Evolutionary conservation across 2,888 invertebrate genomes (phyloP).

Genomic region (Ophion ventricosus): DNA sequence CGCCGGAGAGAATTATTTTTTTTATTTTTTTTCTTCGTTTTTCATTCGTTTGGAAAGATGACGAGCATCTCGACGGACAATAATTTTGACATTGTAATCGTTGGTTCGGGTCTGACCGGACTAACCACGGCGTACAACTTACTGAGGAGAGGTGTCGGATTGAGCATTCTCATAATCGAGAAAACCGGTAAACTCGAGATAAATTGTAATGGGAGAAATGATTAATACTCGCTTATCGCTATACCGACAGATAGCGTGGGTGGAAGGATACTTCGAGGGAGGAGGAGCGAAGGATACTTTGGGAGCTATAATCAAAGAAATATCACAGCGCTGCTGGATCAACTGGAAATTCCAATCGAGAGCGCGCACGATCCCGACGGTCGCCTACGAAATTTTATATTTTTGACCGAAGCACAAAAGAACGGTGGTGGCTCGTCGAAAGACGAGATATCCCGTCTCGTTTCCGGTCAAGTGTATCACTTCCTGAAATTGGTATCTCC

Average conservation of each 20-base stretch:
- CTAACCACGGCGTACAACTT: slow-evolving; percentile 74
- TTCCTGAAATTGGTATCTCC: slow-evolving; percentile 71
- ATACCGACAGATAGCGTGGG: slow-evolving; percentile 62
- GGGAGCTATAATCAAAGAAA: slow-evolving; percentile 69
- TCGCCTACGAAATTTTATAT: slow-evolving; percentile 35
- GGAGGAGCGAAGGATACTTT: slow-evolving; percentile 67
- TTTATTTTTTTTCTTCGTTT: not conserved
- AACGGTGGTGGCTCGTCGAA: slow-evolving; percentile 33
- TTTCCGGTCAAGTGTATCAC: slow-evolving; percentile 71
- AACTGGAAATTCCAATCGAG: slow-evolving; percentile 64
- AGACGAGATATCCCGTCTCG: slow-evolving; percentile 60
- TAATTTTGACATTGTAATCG: slow-evolving; percentile 75
- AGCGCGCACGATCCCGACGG: not conserved
- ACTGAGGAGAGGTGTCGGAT: slow-evolving; percentile 69
- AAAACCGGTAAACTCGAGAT: slow-evolving; percentile 68
- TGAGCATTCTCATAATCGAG: slow-evolving; percentile 74
- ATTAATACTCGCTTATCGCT: no score
- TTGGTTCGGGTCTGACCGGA: slow-evolving; percentile 76
- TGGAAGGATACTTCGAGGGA: slow-evolving; percentile 64
- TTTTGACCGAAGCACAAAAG: slow-evolving; percentile 54
- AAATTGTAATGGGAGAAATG: not conserved
- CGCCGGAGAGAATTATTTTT: no score
- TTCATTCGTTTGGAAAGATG: not conserved
- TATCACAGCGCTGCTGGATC: slow-evolving; percentile 63
- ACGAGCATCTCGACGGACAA: slow-evolving; percentile 25